Evolutionary conservation across 2,888 invertebrate genomes (phyloP).

Genomic region (Bimastos eiseni): DNA sequence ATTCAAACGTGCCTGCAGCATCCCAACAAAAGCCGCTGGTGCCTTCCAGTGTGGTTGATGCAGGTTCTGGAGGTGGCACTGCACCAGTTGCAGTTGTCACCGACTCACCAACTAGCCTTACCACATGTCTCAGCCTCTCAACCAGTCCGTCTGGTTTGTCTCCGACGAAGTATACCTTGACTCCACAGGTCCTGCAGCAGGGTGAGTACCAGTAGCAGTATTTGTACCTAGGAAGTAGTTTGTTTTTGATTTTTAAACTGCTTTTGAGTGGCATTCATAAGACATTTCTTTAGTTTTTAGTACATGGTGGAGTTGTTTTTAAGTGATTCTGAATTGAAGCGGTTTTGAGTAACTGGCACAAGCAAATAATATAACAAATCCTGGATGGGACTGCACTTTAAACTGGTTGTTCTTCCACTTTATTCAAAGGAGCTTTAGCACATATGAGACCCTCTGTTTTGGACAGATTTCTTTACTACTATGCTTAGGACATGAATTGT

Average conservation of each 20-base stretch:
- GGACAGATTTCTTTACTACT: too few relatives aligned
- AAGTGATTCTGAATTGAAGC: background rate
- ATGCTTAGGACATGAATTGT: too few relatives aligned
- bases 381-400: too few relatives aligned
- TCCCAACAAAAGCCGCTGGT: conserved; percentile 20
- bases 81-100: conserved; percentile 9
- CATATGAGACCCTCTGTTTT: too few relatives aligned
- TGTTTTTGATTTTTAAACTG: background rate
- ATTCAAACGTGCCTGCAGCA: conserved; percentile 17
- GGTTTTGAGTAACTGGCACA: too few relatives aligned
- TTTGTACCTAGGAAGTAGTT: background rate
- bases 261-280: background rate
- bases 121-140: conserved; percentile 15
- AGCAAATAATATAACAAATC: too few relatives aligned
- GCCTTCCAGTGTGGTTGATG: conserved; percentile 2
- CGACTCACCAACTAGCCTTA: background rate
- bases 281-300: background rate
- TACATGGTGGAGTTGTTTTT: background rate
- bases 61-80: background rate
- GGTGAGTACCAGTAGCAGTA: conserved; percentile 63
- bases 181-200: conserved; percentile 90
- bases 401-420: too few relatives aligned
- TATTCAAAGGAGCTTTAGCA: too few relatives aligned
- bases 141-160: background rate
- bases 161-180: conserved; percentile 67